These are phyloP conservation scores for Muscicapa comitata DNA, from an alignment of 2,797 vertebrate genomes.

Conservation along the genomic window DNA sequence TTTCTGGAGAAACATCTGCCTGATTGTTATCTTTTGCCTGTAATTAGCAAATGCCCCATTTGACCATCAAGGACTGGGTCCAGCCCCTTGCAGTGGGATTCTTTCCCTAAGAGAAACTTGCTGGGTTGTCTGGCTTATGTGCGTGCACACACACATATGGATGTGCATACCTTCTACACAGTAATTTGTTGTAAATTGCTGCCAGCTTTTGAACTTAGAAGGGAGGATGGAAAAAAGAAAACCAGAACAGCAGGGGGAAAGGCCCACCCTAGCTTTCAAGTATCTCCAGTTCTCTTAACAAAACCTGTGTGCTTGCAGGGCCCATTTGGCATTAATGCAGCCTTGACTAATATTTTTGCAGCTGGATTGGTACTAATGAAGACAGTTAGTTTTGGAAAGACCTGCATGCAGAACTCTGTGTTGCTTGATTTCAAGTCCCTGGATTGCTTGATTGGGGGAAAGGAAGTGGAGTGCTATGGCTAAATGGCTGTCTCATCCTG, in stretches of 20 bases:
- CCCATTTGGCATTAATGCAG: constrained; percentile 15
- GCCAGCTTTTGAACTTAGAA: not conserved
- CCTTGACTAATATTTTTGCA: constrained; percentile 45
- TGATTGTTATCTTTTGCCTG: not conserved
- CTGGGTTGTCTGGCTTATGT: not conserved
- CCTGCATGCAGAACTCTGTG: not conserved
- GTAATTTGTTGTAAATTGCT: constrained; percentile 6
- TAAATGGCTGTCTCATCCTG: not conserved
- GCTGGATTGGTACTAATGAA: not conserved
- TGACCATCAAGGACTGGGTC: rapidly evolving
- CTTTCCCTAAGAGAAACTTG: not conserved
- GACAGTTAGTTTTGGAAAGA: not conserved
- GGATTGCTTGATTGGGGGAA: not conserved
- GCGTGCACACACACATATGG: not conserved
- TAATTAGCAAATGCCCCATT: not conserved
- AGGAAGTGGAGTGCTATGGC: rapidly evolving
- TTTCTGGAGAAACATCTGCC: not conserved
- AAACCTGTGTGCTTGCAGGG: not conserved
- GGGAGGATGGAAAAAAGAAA: not conserved
- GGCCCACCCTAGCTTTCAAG: not conserved
- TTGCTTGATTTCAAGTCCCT: not conserved
- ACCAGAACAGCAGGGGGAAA: not conserved
- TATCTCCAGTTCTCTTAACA: not conserved
- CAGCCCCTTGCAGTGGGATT: not conserved
- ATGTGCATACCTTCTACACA: not conserved